Evolutionary conservation across 64 coral and sea anemone species (phyloP), one percentile per base, ranked within the genome.

Genomic region (Exaiptasia diaphana): DNA sequence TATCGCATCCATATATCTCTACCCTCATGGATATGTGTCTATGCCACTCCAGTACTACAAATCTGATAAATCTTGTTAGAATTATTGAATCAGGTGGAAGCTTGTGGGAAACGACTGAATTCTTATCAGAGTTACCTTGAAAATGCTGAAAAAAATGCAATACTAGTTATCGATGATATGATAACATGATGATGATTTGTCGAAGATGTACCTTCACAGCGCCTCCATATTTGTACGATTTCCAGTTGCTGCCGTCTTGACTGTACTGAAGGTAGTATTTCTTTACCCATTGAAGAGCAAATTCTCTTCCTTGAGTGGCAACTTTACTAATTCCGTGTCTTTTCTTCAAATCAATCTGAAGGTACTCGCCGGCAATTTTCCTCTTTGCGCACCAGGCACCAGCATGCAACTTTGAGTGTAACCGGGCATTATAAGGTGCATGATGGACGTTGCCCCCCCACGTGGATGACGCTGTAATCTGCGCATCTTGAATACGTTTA

Each of bases 1-100:
- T n/a, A 52, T n/a, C 49, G 39, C 77, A 81, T 44, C 77, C 77
- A 30, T 81, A 81, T 1, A 81, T 38, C 30, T 81, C 59, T 49
- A 81, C 60, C 44, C 77, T 33, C 25, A 81, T 81, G 36, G 57
- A 39, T 27, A 81, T 81, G n/a, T 48, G 58, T 14, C 48, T 13
- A 24, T 81, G 38, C 77, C 57, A 81, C 15, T 65, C 39, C 2
- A 81, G 46, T 1, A 53, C 34, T 13, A 67, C 38, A 18, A 81
- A 27, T 30, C 77, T 30, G 7, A 81, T 50, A 17, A 30, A 81
- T 22, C 40, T 37, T 17, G 77, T 53, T 21, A 20, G 29, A 15
- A 81, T 50, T n/a, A n/a, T n/a, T n/a, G n/a, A n/a, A 34, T 50
- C 30, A 17, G 63, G 4, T 44, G 3, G 33, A 3, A 81, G 58